Percentiles rank a stretch among this genome's conserved stretches.
phyloP scores from a whole-genome alignment of 1,140 invertebrate species.

The Cepaea nemoralis region DNA sequence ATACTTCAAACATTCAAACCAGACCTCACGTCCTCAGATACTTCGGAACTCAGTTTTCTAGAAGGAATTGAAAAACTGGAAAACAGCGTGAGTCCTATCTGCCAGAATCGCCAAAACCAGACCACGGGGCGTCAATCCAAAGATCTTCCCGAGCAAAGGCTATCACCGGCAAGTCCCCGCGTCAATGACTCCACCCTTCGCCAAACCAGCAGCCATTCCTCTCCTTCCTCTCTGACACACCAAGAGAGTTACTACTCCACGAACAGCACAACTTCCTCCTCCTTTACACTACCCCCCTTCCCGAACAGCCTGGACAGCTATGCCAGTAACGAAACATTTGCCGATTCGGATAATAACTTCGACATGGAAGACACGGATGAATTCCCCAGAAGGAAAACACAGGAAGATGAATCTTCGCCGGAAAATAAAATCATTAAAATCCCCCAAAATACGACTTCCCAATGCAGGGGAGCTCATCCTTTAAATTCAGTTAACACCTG shows the following conservation, averaged over 20 bases:
- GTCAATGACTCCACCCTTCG: background rate
- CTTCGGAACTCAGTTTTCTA: background rate
- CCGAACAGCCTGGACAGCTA: conserved; percentile 18
- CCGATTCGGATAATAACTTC: background rate
- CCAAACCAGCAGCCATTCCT: background rate
- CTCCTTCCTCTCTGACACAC: background rate
- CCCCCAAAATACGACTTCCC: background rate
- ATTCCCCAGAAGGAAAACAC: no score
- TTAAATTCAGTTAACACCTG: background rate
- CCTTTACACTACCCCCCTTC: conserved; percentile 27
- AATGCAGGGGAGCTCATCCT: background rate
- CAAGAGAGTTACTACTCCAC: conserved; percentile 12
- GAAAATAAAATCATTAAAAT: background rate
- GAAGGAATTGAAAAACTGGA: background rate
- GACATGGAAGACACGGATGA: background rate
- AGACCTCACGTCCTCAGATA: background rate
- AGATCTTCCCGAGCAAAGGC: background rate
- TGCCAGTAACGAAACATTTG: background rate
- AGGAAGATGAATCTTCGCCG: background rate
- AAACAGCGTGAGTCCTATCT: background rate
- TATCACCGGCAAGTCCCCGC: background rate
- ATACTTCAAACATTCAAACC: background rate
- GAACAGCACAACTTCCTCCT: background rate
- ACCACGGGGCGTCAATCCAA: background rate
- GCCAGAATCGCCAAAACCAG: background rate